These are phyloP conservation scores for Tupaia chinensis DNA, from an alignment of 2,113 vertebrate genomes.

Conservation along the genomic window DNA sequence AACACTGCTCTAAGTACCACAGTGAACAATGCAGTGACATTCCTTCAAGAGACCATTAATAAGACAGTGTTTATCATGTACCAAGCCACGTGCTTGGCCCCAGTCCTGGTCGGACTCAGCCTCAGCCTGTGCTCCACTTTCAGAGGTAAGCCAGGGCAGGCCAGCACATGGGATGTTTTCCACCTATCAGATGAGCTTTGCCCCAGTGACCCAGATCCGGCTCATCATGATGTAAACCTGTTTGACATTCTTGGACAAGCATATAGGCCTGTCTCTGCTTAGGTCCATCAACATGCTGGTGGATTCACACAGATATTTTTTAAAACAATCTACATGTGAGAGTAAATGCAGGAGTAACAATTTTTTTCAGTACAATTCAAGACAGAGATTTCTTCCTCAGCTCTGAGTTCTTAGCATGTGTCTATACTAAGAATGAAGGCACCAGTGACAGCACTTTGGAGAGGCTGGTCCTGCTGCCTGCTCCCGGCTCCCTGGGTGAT, in stretches of 20 bases:
- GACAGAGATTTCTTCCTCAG: not conserved
- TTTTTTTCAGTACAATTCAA: conserved; percentile 53
- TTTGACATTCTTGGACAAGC: conserved; percentile 18
- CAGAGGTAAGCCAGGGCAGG: conserved; percentile 14
- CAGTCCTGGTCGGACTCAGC: not conserved
- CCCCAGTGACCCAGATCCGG: conserved; percentile 61
- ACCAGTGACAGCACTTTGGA: not conserved
- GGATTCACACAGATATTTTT: not conserved
- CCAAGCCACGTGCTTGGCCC: not conserved
- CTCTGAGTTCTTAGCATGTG: not conserved
- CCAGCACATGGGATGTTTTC: not conserved
- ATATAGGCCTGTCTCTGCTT: not conserved
- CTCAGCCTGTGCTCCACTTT: conserved; percentile 35
- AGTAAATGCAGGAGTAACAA: not conserved
- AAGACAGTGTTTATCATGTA: not conserved
- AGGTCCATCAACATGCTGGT: not conserved
- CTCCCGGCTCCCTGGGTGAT: not conserved
- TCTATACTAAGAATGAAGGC: not conserved
- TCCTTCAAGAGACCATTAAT: not conserved
- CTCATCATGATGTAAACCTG: not conserved
- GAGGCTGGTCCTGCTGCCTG: not conserved
- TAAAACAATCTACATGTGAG: not conserved
- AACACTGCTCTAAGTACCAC: not conserved
- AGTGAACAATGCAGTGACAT: not conserved
- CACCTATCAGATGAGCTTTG: conserved; percentile 48